Evolutionary conservation across 2,888 invertebrate genomes (phyloP).

Genomic region (Phaedon cochleariae): DNA sequence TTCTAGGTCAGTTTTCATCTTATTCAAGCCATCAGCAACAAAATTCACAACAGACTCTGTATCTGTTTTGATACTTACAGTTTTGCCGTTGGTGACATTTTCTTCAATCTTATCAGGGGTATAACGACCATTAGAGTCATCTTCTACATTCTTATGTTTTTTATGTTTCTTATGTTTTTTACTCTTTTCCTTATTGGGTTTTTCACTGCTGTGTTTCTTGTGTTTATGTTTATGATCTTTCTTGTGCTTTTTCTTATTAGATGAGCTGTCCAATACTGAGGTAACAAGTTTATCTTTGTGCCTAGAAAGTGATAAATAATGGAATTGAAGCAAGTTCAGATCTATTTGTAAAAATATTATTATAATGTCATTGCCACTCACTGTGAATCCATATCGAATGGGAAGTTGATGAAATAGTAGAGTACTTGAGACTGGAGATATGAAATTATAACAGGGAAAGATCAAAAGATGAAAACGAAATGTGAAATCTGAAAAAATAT

Average conservation of each 20-base stretch:
- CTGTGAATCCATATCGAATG: slow-evolving; percentile 10
- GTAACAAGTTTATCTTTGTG: slow-evolving; percentile 19
- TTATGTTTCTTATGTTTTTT: slow-evolving; percentile 75
- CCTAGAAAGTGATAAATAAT: slow-evolving; percentile 20
- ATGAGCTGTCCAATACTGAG: slow-evolving; percentile 22
- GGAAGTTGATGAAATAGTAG: background rate
- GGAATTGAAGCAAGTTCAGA: background rate
- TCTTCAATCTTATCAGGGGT: slow-evolving; percentile 51
- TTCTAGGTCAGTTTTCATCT: slow-evolving; percentile 55
- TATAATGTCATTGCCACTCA: background rate
- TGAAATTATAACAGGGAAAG: no score
- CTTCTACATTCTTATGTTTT: slow-evolving; percentile 65
- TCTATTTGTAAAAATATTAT: no score
- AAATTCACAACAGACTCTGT: slow-evolving; percentile 64
- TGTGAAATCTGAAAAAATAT: no score
- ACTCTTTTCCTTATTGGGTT: slow-evolving; percentile 65
- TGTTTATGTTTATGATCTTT: slow-evolving; percentile 69
- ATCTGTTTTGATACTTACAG: slow-evolving; percentile 57
- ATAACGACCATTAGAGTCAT: slow-evolving; percentile 54
- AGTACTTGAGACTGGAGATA: background rate
- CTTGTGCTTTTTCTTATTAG: slow-evolving; percentile 72
- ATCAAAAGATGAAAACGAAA: no score
- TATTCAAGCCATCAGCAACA: slow-evolving; percentile 59
- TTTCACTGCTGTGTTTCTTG: slow-evolving; percentile 64
- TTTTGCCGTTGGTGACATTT: slow-evolving; percentile 33